Base-by-base conservation (phyloP, 2,888 invertebrate genomes). In the Andrena bucephala region DNA sequence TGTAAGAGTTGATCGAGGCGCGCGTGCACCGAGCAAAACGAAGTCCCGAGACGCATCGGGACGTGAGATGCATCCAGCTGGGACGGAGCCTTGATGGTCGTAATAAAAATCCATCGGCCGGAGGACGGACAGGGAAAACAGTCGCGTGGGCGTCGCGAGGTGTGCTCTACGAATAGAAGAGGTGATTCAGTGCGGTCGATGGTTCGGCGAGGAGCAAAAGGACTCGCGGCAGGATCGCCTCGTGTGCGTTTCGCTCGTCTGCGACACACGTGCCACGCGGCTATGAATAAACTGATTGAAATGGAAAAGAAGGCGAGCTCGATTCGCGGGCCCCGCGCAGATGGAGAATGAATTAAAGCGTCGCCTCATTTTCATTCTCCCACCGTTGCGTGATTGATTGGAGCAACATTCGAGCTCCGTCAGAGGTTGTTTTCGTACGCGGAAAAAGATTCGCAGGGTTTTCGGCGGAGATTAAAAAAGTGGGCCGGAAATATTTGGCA, bases 101-200 rank as follows among this genome's bases (percentile, higher is more conserved):
- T 31, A 20, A 79, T 7, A 81, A 74, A 81, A 79, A 73, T 74
- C 36, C 50, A 20, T 0, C 24, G 67, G 27, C 48, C 52, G 62
- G 3, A n/a, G 33, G 20, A 60, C 65, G 31, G 60, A 24, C 72
- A 10, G 48, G 36, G 16, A 62, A 52, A 73, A 67, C 50, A 33
- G 33, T 57, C 63, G 29, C 52, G 79, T 80, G 29, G 79, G 79
- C 65, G 79, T 70, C 54, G 3, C 68, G 33, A 33, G 68, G 33
- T 20, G 24, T 24, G 7, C 24, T 20, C 57, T 66, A 59, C 59
- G 79, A 77, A 71, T 52, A 80, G 78, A 36, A 65, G 57, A 31
- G 52, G 20, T 80, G 79, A 80, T 77, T 77, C 79, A 77, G 65
- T 77, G 36, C 77, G 27, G 54, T 27, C 29, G 79, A 69, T 65